These are phyloP conservation scores for Gobiocypris rarus DNA, from an alignment of 2,113 vertebrate genomes.

Conservation along the genomic window DNA sequence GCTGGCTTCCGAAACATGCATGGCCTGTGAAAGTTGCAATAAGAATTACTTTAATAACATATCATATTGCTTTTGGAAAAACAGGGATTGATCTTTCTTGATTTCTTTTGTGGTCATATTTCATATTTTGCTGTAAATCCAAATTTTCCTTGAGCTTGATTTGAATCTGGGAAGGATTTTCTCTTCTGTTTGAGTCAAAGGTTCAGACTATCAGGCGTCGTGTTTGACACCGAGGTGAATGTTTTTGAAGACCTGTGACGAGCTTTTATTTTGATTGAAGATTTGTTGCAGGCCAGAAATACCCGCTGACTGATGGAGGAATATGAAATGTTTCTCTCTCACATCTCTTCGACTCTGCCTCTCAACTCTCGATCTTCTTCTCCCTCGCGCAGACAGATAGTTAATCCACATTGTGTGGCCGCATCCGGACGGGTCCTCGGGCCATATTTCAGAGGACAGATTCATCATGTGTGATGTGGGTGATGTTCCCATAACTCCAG, in stretches of 20 bases:
- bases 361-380: constrained; percentile 34
- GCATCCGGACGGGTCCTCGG: constrained; percentile 26
- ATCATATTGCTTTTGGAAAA: too few species aligned
- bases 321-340: constrained; percentile 44
- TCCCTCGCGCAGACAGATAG: constrained; percentile 44
- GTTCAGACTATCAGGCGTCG: constrained; percentile 19
- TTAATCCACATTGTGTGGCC: constrained; percentile 57
- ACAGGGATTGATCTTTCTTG: too few species aligned
- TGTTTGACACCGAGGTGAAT: constrained; percentile 46
- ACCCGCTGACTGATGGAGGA: constrained; percentile 52
- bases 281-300: constrained; percentile 55
- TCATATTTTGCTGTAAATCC: neutral
- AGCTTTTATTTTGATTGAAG: constrained; percentile 60
- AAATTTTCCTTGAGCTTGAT: constrained; percentile 46
- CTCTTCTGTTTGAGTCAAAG: constrained; percentile 55
- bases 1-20: neutral
- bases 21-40: neutral
- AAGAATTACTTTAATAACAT: too few species aligned
- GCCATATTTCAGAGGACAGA: constrained; percentile 67
- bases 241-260: constrained; percentile 52
- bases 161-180: constrained; percentile 35
- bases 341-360: neutral
- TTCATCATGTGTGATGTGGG: constrained; percentile 66
- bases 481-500: constrained; percentile 70
- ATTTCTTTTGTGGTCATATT: neutral